Percentiles rank a stretch among this genome's conserved stretches.
These are phyloP conservation scores for Geopemphigus sp. DNA, from an alignment of 1,140 invertebrate species.

Conservation along the genomic window DNA sequence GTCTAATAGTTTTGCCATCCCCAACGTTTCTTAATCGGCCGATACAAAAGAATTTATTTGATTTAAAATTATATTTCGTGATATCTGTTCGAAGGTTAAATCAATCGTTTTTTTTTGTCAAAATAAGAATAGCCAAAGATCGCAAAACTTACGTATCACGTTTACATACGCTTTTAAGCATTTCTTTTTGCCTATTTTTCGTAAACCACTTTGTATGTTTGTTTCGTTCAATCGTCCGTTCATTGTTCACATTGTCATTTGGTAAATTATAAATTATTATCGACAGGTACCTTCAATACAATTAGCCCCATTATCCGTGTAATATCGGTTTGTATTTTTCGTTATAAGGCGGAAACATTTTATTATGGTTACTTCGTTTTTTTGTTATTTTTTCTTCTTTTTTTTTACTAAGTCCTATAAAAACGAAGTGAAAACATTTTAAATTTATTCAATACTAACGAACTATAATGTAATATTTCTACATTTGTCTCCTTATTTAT, in stretches of 20 bases:
- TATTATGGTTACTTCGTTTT: no score
- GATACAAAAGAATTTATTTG: neutral
- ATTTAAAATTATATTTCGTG: neutral
- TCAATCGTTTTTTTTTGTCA: neutral
- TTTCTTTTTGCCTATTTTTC: neutral
- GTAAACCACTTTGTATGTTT: neutral
- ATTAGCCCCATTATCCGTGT: neutral
- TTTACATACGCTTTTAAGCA: neutral
- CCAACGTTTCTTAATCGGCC: neutral
- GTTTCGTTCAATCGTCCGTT: neutral
- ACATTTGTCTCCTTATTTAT: neutral
- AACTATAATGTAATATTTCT: neutral
- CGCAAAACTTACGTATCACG: neutral
- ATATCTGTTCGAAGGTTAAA: neutral
- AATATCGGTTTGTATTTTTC: neutral
- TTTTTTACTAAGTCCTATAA: no score
- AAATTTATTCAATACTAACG: no score
- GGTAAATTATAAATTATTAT: neutral
- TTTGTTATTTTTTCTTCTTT: no score
- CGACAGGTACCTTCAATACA: neutral
- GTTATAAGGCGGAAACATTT: neutral
- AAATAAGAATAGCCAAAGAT: neutral
- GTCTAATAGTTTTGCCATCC: neutral
- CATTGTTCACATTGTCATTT: neutral
- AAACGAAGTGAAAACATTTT: no score